These are phyloP conservation scores for Phenganax stokvisi DNA, from an alignment of 92 coral and sea anemone species.

Conservation along the genomic window DNA sequence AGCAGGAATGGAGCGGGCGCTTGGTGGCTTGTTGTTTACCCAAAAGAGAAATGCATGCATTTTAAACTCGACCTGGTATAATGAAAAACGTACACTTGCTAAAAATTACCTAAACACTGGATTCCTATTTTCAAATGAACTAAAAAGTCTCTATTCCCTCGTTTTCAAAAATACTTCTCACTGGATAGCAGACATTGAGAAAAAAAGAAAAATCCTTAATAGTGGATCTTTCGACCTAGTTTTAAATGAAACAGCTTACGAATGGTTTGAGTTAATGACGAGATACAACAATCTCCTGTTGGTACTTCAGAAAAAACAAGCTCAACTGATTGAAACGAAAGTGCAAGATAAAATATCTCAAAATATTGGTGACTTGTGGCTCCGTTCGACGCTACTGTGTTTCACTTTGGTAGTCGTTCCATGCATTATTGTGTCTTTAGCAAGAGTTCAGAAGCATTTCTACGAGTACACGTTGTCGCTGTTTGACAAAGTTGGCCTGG, in stretches of 20 bases:
- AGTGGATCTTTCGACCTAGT: neutral
- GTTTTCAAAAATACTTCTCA: neutral
- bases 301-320: neutral
- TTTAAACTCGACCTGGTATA: neutral
- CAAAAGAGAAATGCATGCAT: neutral
- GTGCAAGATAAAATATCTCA: neutral
- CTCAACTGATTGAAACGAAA: neutral
- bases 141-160: neutral
- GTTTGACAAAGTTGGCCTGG: constrained; percentile 23
- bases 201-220: neutral
- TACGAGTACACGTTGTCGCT: constrained; percentile 18
- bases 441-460: constrained; percentile 7
- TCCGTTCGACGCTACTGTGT: constrained; percentile 8
- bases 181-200: neutral
- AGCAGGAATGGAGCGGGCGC: constrained; percentile 32
- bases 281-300: neutral
- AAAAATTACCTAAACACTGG: neutral
- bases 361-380: neutral
- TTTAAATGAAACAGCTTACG: neutral
- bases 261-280: constrained; percentile 22
- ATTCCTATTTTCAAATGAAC: constrained; percentile 12
- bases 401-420: neutral
- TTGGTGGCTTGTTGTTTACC: constrained; percentile 14
- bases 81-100: constrained; percentile 9
- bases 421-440: neutral